A percentile compares a stretch with the other conserved stretches of the same genome.
Conservation (phyloP, 2,113 vertebrate species). For the Ophthalmolycus amberensis region DNA sequence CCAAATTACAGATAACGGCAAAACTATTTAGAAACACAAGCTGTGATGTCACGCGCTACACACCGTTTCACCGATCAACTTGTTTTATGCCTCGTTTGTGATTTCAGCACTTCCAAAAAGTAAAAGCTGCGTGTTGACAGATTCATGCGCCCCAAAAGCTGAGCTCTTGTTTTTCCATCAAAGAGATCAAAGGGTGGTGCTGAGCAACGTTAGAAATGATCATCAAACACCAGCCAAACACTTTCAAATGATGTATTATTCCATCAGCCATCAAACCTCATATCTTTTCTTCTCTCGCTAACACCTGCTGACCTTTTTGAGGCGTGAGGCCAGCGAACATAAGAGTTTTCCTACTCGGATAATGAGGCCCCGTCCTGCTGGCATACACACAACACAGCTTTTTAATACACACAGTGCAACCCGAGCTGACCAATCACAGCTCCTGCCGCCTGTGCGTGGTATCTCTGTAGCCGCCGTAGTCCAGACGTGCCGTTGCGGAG, state of each 20-base stretch:
- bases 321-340: background rate
- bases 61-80: slow-evolving; percentile 6
- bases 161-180: slow-evolving; percentile 1
- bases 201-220: background rate
- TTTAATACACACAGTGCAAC: background rate
- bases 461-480: background rate
- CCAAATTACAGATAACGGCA: slow-evolving; percentile 26
- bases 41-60: slow-evolving; percentile 3
- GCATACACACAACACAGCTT: background rate
- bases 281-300: background rate
- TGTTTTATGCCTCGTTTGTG: slow-evolving; percentile 13
- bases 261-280: background rate
- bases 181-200: background rate
- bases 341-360: background rate
- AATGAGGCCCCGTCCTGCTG: background rate
- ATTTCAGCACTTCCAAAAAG: background rate
- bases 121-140: background rate
- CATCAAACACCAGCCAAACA: background rate
- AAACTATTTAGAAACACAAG: slow-evolving; percentile 32
- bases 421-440: background rate
- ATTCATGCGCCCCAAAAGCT: background rate
- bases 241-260: background rate
- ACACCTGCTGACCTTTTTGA: background rate
- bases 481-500: background rate
- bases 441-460: background rate